Base-by-base conservation (phyloP, 2,797 vertebrate genomes). In the Agapornis canus region DNA sequence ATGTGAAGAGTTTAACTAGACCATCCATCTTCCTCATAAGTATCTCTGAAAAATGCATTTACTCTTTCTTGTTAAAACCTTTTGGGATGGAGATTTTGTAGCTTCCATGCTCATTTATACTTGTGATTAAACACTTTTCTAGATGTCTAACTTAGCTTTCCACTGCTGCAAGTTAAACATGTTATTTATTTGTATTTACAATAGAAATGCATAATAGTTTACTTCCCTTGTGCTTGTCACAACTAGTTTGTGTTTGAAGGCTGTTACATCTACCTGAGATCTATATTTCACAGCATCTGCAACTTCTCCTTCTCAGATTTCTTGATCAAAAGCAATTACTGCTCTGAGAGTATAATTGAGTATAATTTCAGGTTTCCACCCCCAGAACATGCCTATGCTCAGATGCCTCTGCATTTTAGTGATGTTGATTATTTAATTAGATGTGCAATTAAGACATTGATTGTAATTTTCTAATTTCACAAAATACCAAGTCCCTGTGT, bases 381-480 rank as follows among this genome's bases (percentile, higher is more conserved):
- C 65, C 61, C 90, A 78, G 81, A 83, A 95, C 81, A 89, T 78
- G 15, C 56, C 94, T 94, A 31, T 88, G 94, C 82, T 86, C 65
- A 71, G 85, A 84, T 95, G 89, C 86, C 69, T 97, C 94, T 96
- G 92, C 94, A 88, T 89, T 97, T 95, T 91, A 86, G 75, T 56
- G 69, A 75, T 76, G 71, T 72, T 97, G 95, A 97, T 97, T 97
- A 92, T 82, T 95, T 97, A 97, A 97, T 97, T 95, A 97, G 90
- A 80, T 80, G 19, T 93, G 86, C 93, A 92, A 94, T 95, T 96
- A 95, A 95, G 63, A 20, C 91, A 95, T 94, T 95, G 92, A 94
- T 96, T 96, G 81, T 92, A 95, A 92, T 94, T 92, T 84, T 97
- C 89, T 92, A 92, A 23, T 98, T 94, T 94, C 17, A 22, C 73